Conservation (phyloP, 2,888 invertebrate genomes). For the Gastrophysa polygoni region DNA sequence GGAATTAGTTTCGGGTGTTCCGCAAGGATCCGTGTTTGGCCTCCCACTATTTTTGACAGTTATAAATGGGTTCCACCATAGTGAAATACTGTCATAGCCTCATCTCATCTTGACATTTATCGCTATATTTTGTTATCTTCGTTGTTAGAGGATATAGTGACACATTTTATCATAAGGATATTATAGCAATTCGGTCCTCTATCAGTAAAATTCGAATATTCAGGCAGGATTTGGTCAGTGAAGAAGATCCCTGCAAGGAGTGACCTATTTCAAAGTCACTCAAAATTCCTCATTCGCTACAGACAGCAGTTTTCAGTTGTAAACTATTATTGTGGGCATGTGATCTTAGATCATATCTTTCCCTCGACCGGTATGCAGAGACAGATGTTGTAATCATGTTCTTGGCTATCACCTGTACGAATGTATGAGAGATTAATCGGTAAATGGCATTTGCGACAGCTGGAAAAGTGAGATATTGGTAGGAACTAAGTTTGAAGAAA, state of each 20-base stretch:
- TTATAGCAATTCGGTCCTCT: no score
- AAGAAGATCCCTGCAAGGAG: no score
- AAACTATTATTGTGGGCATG: not conserved
- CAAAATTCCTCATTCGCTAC: not conserved
- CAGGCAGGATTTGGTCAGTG: no score
- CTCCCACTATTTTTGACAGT: not conserved
- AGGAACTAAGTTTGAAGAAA: no score
- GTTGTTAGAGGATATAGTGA: no score
- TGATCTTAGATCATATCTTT: conserved; percentile 13
- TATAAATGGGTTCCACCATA: not conserved
- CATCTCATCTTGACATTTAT: no score
- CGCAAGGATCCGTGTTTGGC: not conserved
- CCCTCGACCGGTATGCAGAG: conserved; percentile 10
- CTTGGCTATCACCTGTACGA: conserved; percentile 13
- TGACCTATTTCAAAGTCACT: no score
- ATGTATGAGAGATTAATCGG: conserved; percentile 18
- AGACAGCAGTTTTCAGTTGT: not conserved
- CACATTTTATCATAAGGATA: no score
- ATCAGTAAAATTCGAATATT: no score
- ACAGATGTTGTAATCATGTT: conserved; percentile 15
- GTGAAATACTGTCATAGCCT: no score
- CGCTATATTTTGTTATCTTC: no score
- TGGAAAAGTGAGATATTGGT: no score
- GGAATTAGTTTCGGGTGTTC: not conserved
- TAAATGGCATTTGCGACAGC: conserved; percentile 21